These are phyloP conservation scores for Sylvietta virens DNA, from an alignment of 2,113 vertebrate species.

Conservation along the genomic window DNA sequence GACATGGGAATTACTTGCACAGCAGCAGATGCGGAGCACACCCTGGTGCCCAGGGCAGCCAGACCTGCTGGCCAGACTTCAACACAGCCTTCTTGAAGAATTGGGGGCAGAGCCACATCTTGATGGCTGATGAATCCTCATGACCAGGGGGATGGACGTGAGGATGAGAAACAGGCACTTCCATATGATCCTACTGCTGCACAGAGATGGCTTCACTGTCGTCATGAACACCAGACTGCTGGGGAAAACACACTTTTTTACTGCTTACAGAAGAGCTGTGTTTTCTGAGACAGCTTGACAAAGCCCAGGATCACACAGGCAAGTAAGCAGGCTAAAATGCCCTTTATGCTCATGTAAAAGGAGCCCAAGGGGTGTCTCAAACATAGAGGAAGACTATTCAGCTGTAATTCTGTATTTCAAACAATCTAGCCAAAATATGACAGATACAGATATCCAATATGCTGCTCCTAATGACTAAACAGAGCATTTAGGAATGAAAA, in stretches of 20 bases:
- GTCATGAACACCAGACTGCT: neutral
- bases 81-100: neutral
- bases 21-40: neutral
- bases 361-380: neutral
- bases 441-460: neutral
- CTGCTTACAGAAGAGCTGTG: neutral
- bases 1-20: neutral
- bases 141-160: accelerated
- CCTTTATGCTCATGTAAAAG: neutral
- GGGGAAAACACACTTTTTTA: neutral
- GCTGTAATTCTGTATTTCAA: neutral
- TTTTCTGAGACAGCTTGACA: neutral
- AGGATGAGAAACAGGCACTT: neutral
- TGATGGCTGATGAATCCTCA: neutral
- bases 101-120: neutral
- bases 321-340: neutral
- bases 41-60: accelerated
- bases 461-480: neutral
- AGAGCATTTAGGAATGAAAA: neutral
- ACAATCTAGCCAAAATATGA: neutral
- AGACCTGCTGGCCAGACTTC: neutral
- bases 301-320: neutral
- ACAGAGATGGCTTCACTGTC: neutral
- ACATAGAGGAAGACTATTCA: neutral
- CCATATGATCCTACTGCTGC: no score